These are phyloP conservation scores for Euphydryas editha DNA, from an alignment of 2,888 invertebrate genomes.

Conservation along the genomic window DNA sequence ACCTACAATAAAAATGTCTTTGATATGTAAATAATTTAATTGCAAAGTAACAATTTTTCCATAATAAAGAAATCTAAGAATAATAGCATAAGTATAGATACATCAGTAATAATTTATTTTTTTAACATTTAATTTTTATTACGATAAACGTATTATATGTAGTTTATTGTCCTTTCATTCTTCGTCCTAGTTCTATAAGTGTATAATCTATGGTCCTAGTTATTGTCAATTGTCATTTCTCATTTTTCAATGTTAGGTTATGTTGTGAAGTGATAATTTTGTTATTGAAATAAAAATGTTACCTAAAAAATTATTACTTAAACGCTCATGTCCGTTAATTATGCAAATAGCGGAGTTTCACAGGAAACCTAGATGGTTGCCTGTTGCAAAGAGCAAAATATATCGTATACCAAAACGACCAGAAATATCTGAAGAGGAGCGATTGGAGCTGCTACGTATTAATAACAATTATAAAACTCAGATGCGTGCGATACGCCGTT, in stretches of 20 bases:
- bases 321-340: slow-evolving; percentile 62
- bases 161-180: too few relatives aligned
- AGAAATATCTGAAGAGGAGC: slow-evolving; percentile 85
- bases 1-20: too few relatives aligned
- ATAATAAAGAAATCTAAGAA: too few relatives aligned
- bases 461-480: slow-evolving; percentile 88
- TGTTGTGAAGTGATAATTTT: slow-evolving; percentile 22
- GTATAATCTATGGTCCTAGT: not conserved
- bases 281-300: slow-evolving; percentile 43
- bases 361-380: slow-evolving; percentile 91
- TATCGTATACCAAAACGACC: slow-evolving; percentile 87
- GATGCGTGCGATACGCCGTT: slow-evolving; percentile 81
- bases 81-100: too few relatives aligned
- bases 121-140: too few relatives aligned
- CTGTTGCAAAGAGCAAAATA: slow-evolving; percentile 90
- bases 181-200: too few relatives aligned
- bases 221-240: slow-evolving; percentile 10
- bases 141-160: too few relatives aligned
- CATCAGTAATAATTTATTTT: too few relatives aligned
- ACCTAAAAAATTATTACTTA: slow-evolving; percentile 55
- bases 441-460: slow-evolving; percentile 85
- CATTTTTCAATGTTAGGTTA: slow-evolving; percentile 17
- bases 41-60: too few relatives aligned
- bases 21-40: too few relatives aligned
- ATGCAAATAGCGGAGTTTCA: slow-evolving; percentile 69